These are phyloP conservation scores for Helicoverpa armigera DNA, from an alignment of 1,140 invertebrate genomes.

Conservation along the genomic window DNA sequence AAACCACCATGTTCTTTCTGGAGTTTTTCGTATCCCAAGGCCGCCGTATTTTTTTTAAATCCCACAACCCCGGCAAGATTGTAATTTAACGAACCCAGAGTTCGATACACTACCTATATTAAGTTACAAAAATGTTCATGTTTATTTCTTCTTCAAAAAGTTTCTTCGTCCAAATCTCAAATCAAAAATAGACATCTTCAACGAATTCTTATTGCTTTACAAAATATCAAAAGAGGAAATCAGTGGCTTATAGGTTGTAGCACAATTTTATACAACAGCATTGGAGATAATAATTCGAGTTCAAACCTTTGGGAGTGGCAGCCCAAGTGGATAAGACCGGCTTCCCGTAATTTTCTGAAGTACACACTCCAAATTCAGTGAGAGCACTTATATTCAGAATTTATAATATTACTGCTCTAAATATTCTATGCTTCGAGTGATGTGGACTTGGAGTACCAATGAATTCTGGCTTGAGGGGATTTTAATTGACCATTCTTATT, in stretches of 20 bases:
- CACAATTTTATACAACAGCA: slow-evolving; percentile 59
- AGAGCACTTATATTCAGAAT: slow-evolving; percentile 82
- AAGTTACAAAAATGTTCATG: too few relatives aligned
- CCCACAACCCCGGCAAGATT: too few relatives aligned
- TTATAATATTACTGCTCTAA: slow-evolving; percentile 84
- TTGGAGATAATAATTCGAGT: slow-evolving; percentile 74
- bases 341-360: slow-evolving; percentile 84
- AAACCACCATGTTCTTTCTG: too few relatives aligned
- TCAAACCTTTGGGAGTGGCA: slow-evolving; percentile 74
- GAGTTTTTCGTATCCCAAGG: too few relatives aligned
- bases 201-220: background rate
- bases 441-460: slow-evolving; percentile 65
- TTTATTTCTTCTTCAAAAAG: too few relatives aligned
- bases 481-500: slow-evolving; percentile 51
- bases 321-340: slow-evolving; percentile 77
- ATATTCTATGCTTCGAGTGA: slow-evolving; percentile 69
- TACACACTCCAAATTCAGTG: slow-evolving; percentile 75
- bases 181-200: background rate
- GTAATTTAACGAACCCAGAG: too few relatives aligned
- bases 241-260: slow-evolving; percentile 52
- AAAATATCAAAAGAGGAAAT: slow-evolving; percentile 51
- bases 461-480: slow-evolving; percentile 56
- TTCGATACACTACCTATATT: too few relatives aligned
- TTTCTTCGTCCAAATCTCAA: too few relatives aligned
- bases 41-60: too few relatives aligned